Base-by-base conservation (phyloP, 2,888 invertebrate species). In the Boloria euphrosyne region DNA sequence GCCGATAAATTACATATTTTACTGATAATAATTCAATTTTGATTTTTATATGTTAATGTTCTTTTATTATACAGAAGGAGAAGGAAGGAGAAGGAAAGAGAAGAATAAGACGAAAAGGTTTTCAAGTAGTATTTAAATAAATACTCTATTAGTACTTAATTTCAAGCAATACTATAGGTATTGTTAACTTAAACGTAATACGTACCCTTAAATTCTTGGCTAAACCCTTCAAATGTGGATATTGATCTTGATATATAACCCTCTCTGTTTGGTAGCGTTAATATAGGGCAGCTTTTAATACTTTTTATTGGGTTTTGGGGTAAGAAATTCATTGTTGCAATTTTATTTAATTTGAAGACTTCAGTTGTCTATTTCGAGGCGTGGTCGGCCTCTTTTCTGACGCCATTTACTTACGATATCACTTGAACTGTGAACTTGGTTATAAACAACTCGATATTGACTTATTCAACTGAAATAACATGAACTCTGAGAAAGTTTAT, bases 401-500 rank as follows among this genome's bases (percentile, higher is more conserved):
- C 59, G 64, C 62, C 67, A 55, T 70, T 62, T 65, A 62, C 62
- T 65, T 51, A 17, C 62, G 54, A 65, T 70, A 67, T 47, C 54
- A 51, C 38, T 65, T 66, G 68, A 67, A 65, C 67, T 67, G 44
- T 69, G 61, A 70, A 60, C 69, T 67, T 60, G 50, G 47, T 59
- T 44, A 62, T 65, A 67, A 70, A 67, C 60, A 70, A 60, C 27
- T 14, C 44, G 47, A 66, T 66, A 62, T 46, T 14, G 31, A 62
- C n/a, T 52, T 52, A 18, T 52, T 46, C 17, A 58, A n/a, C 61
- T 64, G 53, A 65, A 65, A 65, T 54, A 65, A 53, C 17, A 49
- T 17, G 46, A 46, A 46, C 44, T 57, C 18, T 44, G 2, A 44
- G 22, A 57, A 22, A 44, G n/a, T 22, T 44, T 57, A 22, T 22